These are phyloP conservation scores for Holothuria leucospilota DNA, from an alignment of 53 echinoderm and acorn worm species.

Conservation along the genomic window DNA sequence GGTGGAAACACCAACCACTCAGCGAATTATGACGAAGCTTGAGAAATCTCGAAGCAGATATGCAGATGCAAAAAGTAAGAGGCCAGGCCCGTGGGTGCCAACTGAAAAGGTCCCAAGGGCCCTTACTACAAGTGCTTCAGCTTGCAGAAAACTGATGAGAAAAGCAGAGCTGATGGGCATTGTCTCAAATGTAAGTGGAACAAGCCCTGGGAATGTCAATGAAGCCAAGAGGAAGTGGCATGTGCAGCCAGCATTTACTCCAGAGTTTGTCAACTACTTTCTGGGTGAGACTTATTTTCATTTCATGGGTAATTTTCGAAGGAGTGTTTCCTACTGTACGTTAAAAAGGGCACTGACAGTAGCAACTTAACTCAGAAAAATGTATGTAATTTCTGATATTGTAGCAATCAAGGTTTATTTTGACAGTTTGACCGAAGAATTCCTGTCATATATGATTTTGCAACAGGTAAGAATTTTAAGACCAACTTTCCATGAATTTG, in stretches of 20 bases:
- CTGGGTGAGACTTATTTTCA: conserved; percentile 56
- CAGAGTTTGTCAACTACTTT: conserved; percentile 95
- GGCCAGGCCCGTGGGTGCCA: conserved; percentile 89
- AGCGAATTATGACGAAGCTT: conserved; percentile 34
- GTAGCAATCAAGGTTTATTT: too few relatives aligned
- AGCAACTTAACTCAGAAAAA: too few relatives aligned
- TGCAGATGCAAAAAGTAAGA: conserved; percentile 46
- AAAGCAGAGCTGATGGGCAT: conserved; percentile 95
- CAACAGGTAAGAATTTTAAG: too few relatives aligned
- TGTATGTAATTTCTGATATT: too few relatives aligned
- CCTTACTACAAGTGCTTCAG: conserved; percentile 92
- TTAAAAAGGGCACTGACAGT: too few relatives aligned
- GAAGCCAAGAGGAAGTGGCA: conserved; percentile 88
- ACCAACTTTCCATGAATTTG: too few relatives aligned
- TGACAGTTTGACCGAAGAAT: too few relatives aligned
- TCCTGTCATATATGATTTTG: too few relatives aligned
- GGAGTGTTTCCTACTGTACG: background rate
- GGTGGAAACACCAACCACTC: conserved; percentile 63
- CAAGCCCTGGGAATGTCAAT: conserved; percentile 35
- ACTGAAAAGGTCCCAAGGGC: conserved; percentile 87
- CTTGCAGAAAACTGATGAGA: conserved; percentile 88
- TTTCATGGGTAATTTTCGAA: background rate
- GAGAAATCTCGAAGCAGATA: conserved; percentile 23
- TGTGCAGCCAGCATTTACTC: conserved; percentile 82
- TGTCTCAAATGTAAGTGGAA: conserved; percentile 52